Evolutionary conservation across 64 coral and sea anemone genomes (phyloP).

Genomic region (Hydrozoanthus tunicans): DNA sequence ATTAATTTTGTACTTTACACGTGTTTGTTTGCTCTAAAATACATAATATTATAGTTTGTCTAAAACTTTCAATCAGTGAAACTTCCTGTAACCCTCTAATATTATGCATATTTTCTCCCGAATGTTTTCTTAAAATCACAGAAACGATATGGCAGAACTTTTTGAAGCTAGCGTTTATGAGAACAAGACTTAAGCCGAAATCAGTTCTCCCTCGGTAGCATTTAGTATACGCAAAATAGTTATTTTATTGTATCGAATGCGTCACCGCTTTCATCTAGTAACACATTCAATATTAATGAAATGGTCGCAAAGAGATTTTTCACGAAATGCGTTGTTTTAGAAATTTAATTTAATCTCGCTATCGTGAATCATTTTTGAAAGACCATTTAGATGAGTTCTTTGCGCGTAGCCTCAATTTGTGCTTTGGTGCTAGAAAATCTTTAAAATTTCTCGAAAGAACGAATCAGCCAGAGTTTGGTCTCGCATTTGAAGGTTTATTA

Average conservation of each 20-base stretch:
- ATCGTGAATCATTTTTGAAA: slow-evolving; percentile 20
- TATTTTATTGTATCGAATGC: slow-evolving; percentile 62
- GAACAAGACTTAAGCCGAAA: slow-evolving; percentile 13
- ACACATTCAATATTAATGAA: slow-evolving; percentile 76
- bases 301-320: slow-evolving; percentile 44
- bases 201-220: neutral
- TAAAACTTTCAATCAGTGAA: neutral
- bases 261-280: slow-evolving; percentile 61
- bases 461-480: neutral
- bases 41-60: slow-evolving; percentile 3
- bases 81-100: neutral
- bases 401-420: too few species aligned
- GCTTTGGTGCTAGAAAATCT: neutral
- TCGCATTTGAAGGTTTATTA: slow-evolving; percentile 5
- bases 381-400: neutral
- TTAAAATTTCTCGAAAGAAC: neutral
- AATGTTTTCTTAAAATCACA: neutral
- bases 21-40: neutral
- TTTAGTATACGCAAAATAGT: slow-evolving; percentile 38
- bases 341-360: neutral
- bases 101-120: neutral
- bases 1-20: neutral
- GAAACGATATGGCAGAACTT: neutral
- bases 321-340: slow-evolving; percentile 14
- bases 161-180: neutral